Evolutionary conservation across 2,888 invertebrate species (phyloP).

Genomic region (Diaphora mendica): DNA sequence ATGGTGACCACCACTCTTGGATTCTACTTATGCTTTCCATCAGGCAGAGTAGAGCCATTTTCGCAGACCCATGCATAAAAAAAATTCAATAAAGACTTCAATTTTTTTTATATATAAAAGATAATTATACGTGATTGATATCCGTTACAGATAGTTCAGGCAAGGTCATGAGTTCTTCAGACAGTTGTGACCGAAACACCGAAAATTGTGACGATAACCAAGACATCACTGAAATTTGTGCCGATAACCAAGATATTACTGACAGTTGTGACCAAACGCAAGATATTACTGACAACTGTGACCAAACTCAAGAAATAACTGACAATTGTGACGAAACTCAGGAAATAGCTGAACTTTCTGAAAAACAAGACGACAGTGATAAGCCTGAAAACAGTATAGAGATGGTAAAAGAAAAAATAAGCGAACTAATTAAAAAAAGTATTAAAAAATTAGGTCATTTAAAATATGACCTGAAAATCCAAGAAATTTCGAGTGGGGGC

Average conservation of each 20-base stretch:
- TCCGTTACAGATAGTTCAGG: background rate
- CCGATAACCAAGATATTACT: too few relatives aligned
- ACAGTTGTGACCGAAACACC: background rate
- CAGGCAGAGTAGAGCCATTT: too few relatives aligned
- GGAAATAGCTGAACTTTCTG: background rate
- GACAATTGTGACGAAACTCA: background rate
- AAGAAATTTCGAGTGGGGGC: slow-evolving; percentile 52
- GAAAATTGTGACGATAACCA: background rate
- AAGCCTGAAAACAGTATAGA: background rate
- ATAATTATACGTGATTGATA: background rate
- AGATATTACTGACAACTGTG: background rate
- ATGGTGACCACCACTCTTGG: too few relatives aligned
- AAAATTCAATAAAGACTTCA: too few relatives aligned
- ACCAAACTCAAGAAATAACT: background rate
- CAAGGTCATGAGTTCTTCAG: background rate
- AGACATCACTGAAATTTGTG: background rate
- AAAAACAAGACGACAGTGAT: background rate
- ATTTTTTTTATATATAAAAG: background rate
- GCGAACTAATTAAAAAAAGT: background rate
- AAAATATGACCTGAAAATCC: slow-evolving; percentile 36
- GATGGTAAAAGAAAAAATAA: background rate
- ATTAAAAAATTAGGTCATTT: background rate
- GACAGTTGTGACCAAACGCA: background rate
- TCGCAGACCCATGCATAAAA: too few relatives aligned
- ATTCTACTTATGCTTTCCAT: too few relatives aligned